Conservation (phyloP, 2,888 invertebrate genomes). For the Cabera pusaria region DNA sequence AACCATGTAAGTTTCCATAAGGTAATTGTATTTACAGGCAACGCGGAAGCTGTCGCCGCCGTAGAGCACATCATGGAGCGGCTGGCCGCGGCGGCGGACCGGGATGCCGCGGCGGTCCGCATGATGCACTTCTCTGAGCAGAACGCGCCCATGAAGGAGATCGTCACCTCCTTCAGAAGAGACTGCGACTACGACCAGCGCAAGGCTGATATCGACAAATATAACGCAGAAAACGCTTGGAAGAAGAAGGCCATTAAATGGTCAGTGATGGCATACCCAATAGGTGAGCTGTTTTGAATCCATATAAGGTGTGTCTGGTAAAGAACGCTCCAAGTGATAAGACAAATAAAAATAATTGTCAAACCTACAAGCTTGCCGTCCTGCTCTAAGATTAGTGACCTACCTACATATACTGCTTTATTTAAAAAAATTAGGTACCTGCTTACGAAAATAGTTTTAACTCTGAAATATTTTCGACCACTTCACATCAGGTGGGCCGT, state of each 20-base stretch:
- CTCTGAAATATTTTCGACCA: too few relatives aligned
- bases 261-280: slow-evolving; percentile 85
- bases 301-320: too few relatives aligned
- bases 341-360: too few relatives aligned
- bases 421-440: too few relatives aligned
- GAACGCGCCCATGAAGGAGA: slow-evolving; percentile 58
- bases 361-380: too few relatives aligned
- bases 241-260: slow-evolving; percentile 86
- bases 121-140: slow-evolving; percentile 72
- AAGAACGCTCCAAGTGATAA: too few relatives aligned
- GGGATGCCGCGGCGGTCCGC: slow-evolving; percentile 84
- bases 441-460: too few relatives aligned
- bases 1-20: too few relatives aligned
- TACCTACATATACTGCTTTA: too few relatives aligned
- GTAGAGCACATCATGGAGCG: slow-evolving; percentile 87
- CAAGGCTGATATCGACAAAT: slow-evolving; percentile 72
- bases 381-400: too few relatives aligned
- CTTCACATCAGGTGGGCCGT: too few relatives aligned
- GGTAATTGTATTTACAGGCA: slow-evolving; percentile 60
- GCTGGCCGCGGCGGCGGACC: slow-evolving; percentile 78
- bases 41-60: slow-evolving; percentile 83
- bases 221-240: slow-evolving; percentile 88
- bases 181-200: slow-evolving; percentile 82
- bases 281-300: too few relatives aligned
- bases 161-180: slow-evolving; percentile 82